phyloP scores from a whole-genome alignment of 2,113 vertebrate species.

The Scomber japonicus region DNA sequence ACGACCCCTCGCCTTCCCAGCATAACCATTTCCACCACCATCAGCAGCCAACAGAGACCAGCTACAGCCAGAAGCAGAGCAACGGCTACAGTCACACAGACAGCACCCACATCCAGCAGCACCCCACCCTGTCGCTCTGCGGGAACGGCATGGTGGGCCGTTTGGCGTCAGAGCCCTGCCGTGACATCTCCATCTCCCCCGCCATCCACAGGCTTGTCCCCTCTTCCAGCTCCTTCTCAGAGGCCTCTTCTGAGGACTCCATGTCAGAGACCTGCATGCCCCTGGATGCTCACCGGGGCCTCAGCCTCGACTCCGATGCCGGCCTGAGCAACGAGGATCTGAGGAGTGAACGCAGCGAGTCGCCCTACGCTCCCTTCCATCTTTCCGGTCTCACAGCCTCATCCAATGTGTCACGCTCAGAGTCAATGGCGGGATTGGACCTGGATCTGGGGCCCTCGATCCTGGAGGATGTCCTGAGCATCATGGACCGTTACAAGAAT shows the following conservation, averaged over 20 bases:
- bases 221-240: constrained; percentile 83
- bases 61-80: constrained; percentile 6
- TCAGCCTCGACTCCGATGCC: constrained; percentile 81
- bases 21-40: constrained; percentile 39
- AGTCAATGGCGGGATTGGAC: constrained; percentile 81
- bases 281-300: constrained; percentile 72
- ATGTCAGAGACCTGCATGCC: constrained; percentile 78
- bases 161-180: constrained; percentile 64
- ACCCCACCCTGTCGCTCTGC: constrained; percentile 72
- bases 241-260: constrained; percentile 85
- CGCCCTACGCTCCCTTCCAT: constrained; percentile 43
- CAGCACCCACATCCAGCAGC: constrained; percentile 39
- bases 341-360: constrained; percentile 76
- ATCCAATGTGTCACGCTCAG: constrained; percentile 71
- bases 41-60: constrained; percentile 9
- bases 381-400: constrained; percentile 9
- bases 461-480: constrained; percentile 87
- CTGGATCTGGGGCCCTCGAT: constrained; percentile 89
- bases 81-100: constrained; percentile 14
- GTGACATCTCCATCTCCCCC: constrained; percentile 77
- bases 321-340: constrained; percentile 87
- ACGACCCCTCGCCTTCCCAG: constrained; percentile 66
- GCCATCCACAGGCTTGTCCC: constrained; percentile 76
- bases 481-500: constrained; percentile 88
- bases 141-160: constrained; percentile 61